Evolutionary conservation across 2,113 vertebrate genomes (phyloP), one percentile per base, ranked within the genome.

Genomic region (Scortum barcoo): DNA sequence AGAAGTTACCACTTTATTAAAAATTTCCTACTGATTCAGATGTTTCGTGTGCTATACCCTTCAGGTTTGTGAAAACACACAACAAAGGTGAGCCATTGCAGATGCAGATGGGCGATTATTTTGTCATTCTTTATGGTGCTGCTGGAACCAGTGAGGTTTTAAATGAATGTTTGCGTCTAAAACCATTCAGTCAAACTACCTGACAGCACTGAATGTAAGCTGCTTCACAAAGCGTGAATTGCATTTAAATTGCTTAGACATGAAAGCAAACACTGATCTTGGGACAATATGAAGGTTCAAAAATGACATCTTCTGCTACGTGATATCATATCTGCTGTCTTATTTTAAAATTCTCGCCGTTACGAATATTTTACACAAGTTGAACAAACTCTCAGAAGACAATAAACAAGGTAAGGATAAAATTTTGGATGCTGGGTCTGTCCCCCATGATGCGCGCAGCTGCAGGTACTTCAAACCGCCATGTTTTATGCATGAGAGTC

Each of bases 401-500:
- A 57, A 70, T 84, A 92, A 88, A 86, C 40, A 80, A 80, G 70
- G 68, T 66, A 68, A 84, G 80, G 65, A 78, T 61, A 71, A 58
- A n/a, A 86, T 75, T 89, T 68, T 53, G 63, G 86, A 81, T 85
- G 83, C 65, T 76, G 68, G 65, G 28, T 79, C 72, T 80, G 40
- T 78, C 80, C 72, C 81, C 28, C 9, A 70, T 83, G 80, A 77
- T 68, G 46, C 22, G 2, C 14, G 7, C 75, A 72, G 76, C 72
- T 77, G 50, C 1, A 76, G 79, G 30, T 88, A 67, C 85, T 82
- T 89, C 76, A 87, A 70, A 73, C 76, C 33, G 2, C 28, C 22
- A 88, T 91, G 76, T 90, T 90, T 91, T 81, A 92, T 93, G 80
- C 71, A 90, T 88, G 76, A 88, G 62, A 54, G 72, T 70, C 69